A percentile compares a stretch with the other conserved stretches of the same genome.
Evolutionary conservation across 2,888 invertebrate species (phyloP).

Genomic region (Protonemura montana): DNA sequence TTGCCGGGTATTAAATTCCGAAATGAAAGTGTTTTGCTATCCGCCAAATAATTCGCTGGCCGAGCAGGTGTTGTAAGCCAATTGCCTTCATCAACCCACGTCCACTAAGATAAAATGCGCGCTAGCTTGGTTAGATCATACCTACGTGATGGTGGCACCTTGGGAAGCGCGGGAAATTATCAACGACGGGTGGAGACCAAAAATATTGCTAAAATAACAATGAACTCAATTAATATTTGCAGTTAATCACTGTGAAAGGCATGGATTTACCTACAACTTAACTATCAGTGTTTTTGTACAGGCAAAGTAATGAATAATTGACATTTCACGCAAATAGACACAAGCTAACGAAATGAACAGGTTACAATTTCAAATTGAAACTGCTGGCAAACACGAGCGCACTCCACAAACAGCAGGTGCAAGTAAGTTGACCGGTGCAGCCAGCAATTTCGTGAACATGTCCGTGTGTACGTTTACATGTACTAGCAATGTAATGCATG

Average conservation of each 20-base stretch:
- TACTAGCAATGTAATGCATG: no score
- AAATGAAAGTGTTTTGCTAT: not conserved
- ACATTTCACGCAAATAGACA: not conserved
- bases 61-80: not conserved
- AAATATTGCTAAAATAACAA: no score
- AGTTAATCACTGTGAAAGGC: no score
- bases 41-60: not conserved
- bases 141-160: not conserved
- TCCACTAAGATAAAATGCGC: not conserved
- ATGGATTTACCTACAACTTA: no score
- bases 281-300: no score
- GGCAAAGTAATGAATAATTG: no score
- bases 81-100: not conserved
- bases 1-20: not conserved
- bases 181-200: not conserved
- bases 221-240: no score
- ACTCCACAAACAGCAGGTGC: no score
- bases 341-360: not conserved
- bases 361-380: not conserved
- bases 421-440: no score
- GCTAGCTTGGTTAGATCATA: not conserved
- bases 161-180: not conserved
- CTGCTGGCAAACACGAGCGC: not conserved
- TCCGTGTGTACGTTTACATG: no score
- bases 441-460: no score